Evolutionary conservation across 2,888 invertebrate genomes (phyloP), one percentile per base, ranked within the genome.

Genomic region (Pyrrhosoma nymphula): DNA sequence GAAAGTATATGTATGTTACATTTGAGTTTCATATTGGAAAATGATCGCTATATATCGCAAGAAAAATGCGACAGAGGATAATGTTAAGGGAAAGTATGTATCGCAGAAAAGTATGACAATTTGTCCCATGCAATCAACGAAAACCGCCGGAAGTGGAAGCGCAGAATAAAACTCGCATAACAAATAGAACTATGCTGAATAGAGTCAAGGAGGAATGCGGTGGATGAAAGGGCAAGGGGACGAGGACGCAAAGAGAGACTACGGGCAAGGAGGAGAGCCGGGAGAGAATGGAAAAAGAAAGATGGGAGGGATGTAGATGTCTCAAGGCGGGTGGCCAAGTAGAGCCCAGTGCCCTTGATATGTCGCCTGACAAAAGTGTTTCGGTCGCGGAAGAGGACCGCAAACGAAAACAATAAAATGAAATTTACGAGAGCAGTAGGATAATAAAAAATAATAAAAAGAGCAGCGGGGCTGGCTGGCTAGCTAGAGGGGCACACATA

Each of bases 321-420:
- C 55, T 56, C 93, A 69, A 47, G 69, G 47, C 75, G 91, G 91
- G 91, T 39, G 91, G 91, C 47, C 89, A 89, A 56, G 89, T 35
- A 82, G 89, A 56, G 89, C 56, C 89, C 56, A 89, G 89, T 89
- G 89, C 91, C 91, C 91, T 91, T 91, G 91, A 91, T 63, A 75
- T 75, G 93, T 93, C 93, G 93, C 93, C 93, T 93, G 93, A 93
- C 93, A 93, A 93, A 93, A 93, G 91, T 63, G 91, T 91, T 91
- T 91, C 91, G 55, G 89, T 56, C 89, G 56, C 89, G 91, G 91
- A 63, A 91, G 93, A 69, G 93, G 93, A 93, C 69, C 93, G 55
- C 93, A 93, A 93, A 75, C 69, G 93, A 93, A 69, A 93, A 93
- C 63, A 93, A 93, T 63, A 93, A 93, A 93, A 93, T 69, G 69